Percentiles rank a stretch among this genome's conserved stretches.
These are phyloP conservation scores for Coptodon rendalli DNA, from an alignment of 2,113 vertebrate genomes.

Conservation along the genomic window DNA sequence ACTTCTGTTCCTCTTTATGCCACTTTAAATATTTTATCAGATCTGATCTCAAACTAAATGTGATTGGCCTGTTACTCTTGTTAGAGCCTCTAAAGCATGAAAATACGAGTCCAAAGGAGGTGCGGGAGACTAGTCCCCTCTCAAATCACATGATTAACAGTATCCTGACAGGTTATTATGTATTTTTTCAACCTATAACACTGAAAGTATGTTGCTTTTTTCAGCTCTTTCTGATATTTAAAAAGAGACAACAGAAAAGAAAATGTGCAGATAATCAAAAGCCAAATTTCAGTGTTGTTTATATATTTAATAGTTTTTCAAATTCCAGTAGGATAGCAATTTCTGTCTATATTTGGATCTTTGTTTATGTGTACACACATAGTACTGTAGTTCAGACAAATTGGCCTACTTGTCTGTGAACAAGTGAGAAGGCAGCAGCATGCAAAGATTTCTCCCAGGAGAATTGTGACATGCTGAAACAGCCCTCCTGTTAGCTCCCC, in stretches of 20 bases:
- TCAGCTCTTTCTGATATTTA: background rate
- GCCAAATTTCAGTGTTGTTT: background rate
- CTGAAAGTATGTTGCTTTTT: background rate
- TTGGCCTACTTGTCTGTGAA: background rate
- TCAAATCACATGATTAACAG: background rate
- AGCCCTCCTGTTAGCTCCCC: conserved; percentile 19
- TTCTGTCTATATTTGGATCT: background rate
- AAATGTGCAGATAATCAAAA: background rate
- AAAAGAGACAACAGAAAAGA: background rate
- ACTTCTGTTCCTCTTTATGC: background rate
- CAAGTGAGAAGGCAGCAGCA: background rate
- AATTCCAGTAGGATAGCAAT: background rate
- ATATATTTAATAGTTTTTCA: background rate
- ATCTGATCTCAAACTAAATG: background rate
- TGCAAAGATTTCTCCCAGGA: background rate
- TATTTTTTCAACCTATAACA: rapidly evolving
- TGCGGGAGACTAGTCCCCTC: background rate
- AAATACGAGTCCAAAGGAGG: background rate
- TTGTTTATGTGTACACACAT: background rate
- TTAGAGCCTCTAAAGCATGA: background rate
- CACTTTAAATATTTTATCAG: background rate
- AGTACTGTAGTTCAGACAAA: background rate
- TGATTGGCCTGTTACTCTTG: background rate
- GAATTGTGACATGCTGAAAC: background rate
- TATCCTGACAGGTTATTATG: background rate